Evolutionary conservation across 2,797 vertebrate genomes (phyloP), one percentile per base, ranked within the genome.

Genomic region (Synaphobranchus kaupii): DNA sequence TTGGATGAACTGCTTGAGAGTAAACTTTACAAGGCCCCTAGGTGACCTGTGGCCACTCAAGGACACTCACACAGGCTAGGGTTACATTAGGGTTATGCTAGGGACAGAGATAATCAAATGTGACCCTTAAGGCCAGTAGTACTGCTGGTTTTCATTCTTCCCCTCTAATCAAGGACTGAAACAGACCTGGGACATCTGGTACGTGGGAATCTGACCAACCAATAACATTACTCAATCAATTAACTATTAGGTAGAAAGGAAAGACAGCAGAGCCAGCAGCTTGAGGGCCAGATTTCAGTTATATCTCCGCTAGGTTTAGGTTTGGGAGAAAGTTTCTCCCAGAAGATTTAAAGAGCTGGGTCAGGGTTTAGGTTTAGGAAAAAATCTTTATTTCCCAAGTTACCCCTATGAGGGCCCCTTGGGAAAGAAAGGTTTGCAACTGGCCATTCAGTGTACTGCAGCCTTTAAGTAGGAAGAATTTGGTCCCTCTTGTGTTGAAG

Each of bases 131-230:
- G 52, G 52, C 52, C 52, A 54, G 52, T 13, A 54, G 52, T 54
- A 58, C 56, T 58, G 56, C 56, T 58, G 56, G 56, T 58, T 58
- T 20, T 58, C 56, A 58, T 58, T 17, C 2, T 58, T 58, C 15
- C 56, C 56, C 4, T 58, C 63, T 12, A 25, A 68, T 68, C 63
- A n/a, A 9, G 25, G 25, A 68, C 63, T 68, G 63, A 68, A 68
- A 68, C n/a, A 68, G 63, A 68, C 63, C 63, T 68, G 63, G 63
- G 63, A 68, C n/a, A 68, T 68, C n/a, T n/a, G n/a, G 20, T n/a
- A 5, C 2, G 63, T 28, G 63, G n/a, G 28, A 28, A 25, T 28
- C 25, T 7, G 20, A 20, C 22, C 20, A 63, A 63, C 20, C 60
- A 63, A 22, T 22, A 3, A 63, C 60, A 63, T 7, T n/a, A 63